Evolutionary conservation across 2,113 vertebrate genomes (phyloP).

Genomic region (Varanus komodoensis): DNA sequence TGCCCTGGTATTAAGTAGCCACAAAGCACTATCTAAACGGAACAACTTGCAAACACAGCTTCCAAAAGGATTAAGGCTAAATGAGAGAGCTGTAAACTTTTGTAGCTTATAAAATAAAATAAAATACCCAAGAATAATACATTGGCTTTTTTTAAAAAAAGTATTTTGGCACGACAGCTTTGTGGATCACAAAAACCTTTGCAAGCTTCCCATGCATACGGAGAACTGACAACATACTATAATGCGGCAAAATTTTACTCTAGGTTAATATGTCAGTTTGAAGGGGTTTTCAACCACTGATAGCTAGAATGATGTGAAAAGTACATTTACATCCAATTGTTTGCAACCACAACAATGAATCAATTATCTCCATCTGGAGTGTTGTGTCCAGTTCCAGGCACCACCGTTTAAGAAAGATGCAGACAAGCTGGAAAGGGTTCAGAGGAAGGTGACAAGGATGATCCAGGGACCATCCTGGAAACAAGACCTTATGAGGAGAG

Average conservation of each 20-base stretch:
- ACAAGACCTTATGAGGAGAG: too few species aligned
- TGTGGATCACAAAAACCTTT: background rate
- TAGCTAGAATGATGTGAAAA: background rate
- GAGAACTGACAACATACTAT: background rate
- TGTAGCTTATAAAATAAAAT: background rate
- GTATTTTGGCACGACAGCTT: background rate
- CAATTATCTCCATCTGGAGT: background rate
- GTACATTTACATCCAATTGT: background rate
- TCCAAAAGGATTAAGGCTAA: background rate
- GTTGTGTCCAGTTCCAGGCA: background rate
- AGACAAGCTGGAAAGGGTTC: too few species aligned
- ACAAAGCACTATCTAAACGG: background rate
- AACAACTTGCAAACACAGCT: background rate
- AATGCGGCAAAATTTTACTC: background rate
- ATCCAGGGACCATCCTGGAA: too few species aligned
- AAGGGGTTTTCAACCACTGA: background rate
- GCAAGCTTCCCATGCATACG: background rate
- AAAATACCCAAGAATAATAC: background rate
- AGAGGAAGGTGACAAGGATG: too few species aligned
- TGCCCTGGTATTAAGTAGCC: constrained; percentile 14
- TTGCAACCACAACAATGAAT: background rate
- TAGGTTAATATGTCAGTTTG: background rate
- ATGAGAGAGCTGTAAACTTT: background rate
- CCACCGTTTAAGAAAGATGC: too few species aligned
- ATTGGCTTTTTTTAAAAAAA: background rate